Evolutionary conservation across 37 sponge, comb jelly and placozoan genomes (phyloP), one percentile per base, ranked within the genome.

Genomic region (Agelas oroides): DNA sequence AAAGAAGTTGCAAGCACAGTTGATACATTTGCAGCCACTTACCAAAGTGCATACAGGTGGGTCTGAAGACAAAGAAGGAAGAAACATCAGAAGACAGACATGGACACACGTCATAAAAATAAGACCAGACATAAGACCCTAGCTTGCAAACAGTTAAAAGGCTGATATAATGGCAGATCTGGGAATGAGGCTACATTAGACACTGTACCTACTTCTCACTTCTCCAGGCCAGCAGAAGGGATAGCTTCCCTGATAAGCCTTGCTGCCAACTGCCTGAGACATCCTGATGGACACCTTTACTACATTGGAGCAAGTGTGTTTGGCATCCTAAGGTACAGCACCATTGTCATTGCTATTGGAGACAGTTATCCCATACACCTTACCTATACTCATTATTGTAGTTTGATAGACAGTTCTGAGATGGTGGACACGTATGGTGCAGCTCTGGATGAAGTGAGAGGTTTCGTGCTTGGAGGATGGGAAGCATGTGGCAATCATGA

Each of bases 351-450:
- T n/a, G n/a, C n/a, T n/a, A n/a, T n/a, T n/a, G n/a, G n/a, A n/a
- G n/a, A n/a, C n/a, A 46, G 46, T 12, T 46, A 3, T 46, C 46
- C 46, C 46, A 46, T 46, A 8, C 46, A 46, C 8, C 8, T 46
- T 3, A 12, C 46, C n/a, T n/a, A n/a, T n/a, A n/a, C n/a, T 5
- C 35, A 27, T 21, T 30, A 12, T 14, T 76, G 32, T 65, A 88
- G 89, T 20, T 62, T 91, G 60, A 75, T 91, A 55, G 92, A 91
- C 69, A 72, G 71, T 16, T 91, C 92, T 24, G 92, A 91, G 79
- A 91, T 91, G 92, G 83, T 86, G 27, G 71, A 73, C 28, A 91
- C 92, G 0, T 91, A 73, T 76, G 92, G 92, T 14, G 80, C 87
- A 5, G 60, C 74, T 37, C 78, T 69, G 31, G 60, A 75, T 59